phyloP scores from a whole-genome alignment of 2,113 vertebrate species.

The Sinocyclocheilus rhinocerous region DNA sequence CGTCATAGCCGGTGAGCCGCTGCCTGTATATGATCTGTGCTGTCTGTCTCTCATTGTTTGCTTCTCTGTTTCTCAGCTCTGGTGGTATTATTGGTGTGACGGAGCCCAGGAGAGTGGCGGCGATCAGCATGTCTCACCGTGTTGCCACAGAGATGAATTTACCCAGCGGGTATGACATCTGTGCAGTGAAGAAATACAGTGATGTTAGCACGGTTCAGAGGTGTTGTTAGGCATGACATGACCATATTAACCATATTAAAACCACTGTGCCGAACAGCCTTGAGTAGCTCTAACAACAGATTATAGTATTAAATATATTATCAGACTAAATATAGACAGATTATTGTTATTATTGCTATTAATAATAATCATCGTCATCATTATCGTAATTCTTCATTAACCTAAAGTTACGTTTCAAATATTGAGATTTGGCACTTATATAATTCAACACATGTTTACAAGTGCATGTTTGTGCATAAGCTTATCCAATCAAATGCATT shows the following conservation, averaged over 20 bases:
- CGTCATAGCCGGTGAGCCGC: neutral
- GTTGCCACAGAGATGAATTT: slow-evolving; percentile 95
- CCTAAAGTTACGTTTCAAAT: neutral
- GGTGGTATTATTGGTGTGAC: slow-evolving; percentile 85
- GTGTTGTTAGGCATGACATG: too few species aligned
- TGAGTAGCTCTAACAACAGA: too few species aligned
- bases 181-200: neutral
- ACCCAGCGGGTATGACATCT: slow-evolving; percentile 77
- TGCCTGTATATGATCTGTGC: neutral
- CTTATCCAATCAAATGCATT: neutral
- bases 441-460: neutral
- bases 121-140: slow-evolving; percentile 92
- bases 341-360: neutral
- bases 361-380: neutral
- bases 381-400: neutral
- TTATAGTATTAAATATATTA: too few species aligned
- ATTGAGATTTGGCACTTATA: neutral
- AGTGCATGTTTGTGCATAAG: neutral
- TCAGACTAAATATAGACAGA: neutral
- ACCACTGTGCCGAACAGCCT: too few species aligned
- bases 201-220: too few species aligned
- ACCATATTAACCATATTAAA: too few species aligned
- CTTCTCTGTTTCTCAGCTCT: slow-evolving; percentile 65
- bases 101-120: slow-evolving; percentile 92
- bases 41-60: neutral